These are phyloP conservation scores for Thunnus maccoyii DNA, from an alignment of 2,113 vertebrate species.

Conservation along the genomic window DNA sequence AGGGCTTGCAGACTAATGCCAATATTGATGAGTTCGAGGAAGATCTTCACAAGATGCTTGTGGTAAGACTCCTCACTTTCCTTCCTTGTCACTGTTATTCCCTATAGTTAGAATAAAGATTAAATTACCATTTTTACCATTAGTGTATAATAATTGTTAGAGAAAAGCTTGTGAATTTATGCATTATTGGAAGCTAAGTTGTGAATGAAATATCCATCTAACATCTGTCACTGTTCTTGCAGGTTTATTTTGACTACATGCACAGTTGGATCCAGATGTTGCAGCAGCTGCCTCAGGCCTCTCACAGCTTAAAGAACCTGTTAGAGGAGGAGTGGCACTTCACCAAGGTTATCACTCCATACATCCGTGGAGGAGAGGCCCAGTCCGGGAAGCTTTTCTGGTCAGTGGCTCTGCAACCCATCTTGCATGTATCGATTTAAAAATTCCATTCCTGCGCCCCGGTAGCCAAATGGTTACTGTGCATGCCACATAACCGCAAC, in stretches of 20 bases:
- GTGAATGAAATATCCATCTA: background rate
- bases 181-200: background rate
- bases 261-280: slow-evolving; percentile 99
- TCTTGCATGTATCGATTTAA: background rate
- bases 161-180: background rate
- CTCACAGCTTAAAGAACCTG: slow-evolving; percentile 98
- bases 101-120: background rate
- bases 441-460: background rate
- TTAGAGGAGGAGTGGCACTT: slow-evolving; percentile 99
- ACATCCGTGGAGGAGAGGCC: slow-evolving; percentile 97
- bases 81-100: background rate
- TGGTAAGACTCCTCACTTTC: slow-evolving; percentile 84
- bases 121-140: background rate
- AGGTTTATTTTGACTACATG: slow-evolving; percentile 99
- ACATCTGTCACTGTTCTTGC: slow-evolving; percentile 30
- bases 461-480: too few species aligned
- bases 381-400: slow-evolving; percentile 98
- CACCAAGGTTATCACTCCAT: slow-evolving; percentile 99
- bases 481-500: too few species aligned
- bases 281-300: slow-evolving; percentile 98
- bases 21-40: slow-evolving; percentile 99
- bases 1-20: slow-evolving; percentile 88
- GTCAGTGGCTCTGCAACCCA: slow-evolving; percentile 72
- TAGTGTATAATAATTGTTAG: background rate
- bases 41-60: slow-evolving; percentile 97